Conservation (phyloP, 2,797 vertebrate species). For the Cyclopterus lumpus region DNA sequence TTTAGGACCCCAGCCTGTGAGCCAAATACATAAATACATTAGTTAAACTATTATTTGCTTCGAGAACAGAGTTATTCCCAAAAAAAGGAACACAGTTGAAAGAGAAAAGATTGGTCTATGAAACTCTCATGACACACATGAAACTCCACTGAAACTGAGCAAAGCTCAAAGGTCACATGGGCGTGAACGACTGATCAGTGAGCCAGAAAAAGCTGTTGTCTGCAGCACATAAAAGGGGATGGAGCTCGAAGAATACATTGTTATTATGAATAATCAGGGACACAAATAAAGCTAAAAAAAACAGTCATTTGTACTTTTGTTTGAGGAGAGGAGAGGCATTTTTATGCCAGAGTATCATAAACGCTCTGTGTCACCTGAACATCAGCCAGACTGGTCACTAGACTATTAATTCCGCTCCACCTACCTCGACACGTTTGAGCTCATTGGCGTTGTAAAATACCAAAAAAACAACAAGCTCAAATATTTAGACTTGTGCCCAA, state of each 20-base stretch:
- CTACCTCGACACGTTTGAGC: neutral
- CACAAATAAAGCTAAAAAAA: slow-evolving; percentile 2
- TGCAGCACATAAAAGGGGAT: neutral
- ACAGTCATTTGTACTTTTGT: slow-evolving; percentile 12
- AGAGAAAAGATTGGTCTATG: neutral
- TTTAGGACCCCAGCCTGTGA: slow-evolving; percentile 13
- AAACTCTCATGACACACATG: neutral
- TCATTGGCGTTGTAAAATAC: slow-evolving; percentile 8
- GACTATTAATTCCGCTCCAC: no score
- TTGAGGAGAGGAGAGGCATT: neutral
- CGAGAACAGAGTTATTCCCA: neutral
- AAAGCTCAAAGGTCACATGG: slow-evolving; percentile 2
- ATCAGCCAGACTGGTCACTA: no score
- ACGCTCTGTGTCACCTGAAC: neutral
- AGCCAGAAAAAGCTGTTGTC: slow-evolving; percentile 4
- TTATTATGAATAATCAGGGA: neutral
- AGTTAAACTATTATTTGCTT: slow-evolving; percentile 10
- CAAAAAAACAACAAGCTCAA: slow-evolving; percentile 11
- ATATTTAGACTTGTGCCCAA: slow-evolving; percentile 20
- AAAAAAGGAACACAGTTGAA: slow-evolving; percentile 1
- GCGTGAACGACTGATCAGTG: slow-evolving; percentile 15
- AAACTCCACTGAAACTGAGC: slow-evolving; percentile 14
- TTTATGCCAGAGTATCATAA: slow-evolving; percentile 29
- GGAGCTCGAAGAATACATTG: neutral
- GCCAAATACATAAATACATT: slow-evolving; percentile 23